A percentile compares a stretch with the other conserved stretches of the same genome.
Conservation (phyloP, 2,113 vertebrate genomes). For the Nematolebias whitei region DNA sequence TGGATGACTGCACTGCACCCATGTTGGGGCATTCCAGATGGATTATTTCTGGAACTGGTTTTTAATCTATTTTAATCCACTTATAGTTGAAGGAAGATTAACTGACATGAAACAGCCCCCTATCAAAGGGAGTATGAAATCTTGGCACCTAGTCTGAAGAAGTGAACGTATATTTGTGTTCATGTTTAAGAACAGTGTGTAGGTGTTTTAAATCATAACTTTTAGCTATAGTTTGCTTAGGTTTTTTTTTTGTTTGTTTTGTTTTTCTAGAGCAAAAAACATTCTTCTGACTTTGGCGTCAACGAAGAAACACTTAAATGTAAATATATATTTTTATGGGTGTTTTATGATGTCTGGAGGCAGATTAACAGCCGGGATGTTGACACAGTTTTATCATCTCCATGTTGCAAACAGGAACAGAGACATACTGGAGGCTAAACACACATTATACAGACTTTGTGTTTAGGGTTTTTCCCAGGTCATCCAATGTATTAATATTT, state of each 20-base stretch:
- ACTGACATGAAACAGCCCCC: constrained; percentile 38
- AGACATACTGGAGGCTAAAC: constrained; percentile 24
- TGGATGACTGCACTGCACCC: constrained; percentile 49
- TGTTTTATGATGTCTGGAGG: constrained; percentile 69
- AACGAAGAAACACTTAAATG: constrained; percentile 56
- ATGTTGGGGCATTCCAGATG: constrained; percentile 50
- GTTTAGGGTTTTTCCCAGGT: constrained; percentile 14
- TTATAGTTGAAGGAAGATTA: constrained; percentile 58
- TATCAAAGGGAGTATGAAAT: constrained; percentile 30
- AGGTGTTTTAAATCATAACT: constrained; percentile 10
- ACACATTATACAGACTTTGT: constrained; percentile 2
- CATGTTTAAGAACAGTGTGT: neutral
- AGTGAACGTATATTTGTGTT: constrained; percentile 7
- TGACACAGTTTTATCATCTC: constrained; percentile 73
- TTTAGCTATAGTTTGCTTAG: neutral
- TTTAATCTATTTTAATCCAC: constrained; percentile 71
- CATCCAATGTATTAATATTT: neutral
- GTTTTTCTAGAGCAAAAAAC: constrained; percentile 1
- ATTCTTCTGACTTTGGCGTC: constrained; percentile 23
- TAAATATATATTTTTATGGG: constrained; percentile 61
- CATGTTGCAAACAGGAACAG: constrained; percentile 43
- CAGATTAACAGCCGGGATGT: constrained; percentile 74
- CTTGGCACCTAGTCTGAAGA: neutral
- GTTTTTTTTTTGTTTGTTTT: neutral
- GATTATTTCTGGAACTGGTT: constrained; percentile 47